These are phyloP conservation scores for Rhinichthys klamathensis DNA, from an alignment of 2,113 vertebrate genomes.

Conservation along the genomic window DNA sequence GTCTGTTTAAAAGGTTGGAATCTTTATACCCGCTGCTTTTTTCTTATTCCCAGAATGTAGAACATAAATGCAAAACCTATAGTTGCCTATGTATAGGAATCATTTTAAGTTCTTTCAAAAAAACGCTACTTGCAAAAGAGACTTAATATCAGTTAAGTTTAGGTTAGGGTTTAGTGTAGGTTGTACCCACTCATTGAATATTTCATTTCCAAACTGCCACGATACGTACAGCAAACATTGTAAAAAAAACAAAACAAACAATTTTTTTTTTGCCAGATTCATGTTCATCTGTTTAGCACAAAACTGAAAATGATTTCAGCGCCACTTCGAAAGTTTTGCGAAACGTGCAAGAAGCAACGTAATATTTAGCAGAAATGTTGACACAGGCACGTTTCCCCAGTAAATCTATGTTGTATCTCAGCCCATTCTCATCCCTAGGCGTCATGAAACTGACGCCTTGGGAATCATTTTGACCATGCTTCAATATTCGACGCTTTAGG, in stretches of 20 bases:
- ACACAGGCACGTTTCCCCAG: neutral
- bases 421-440: no score
- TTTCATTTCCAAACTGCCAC: neutral
- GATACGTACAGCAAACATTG: neutral
- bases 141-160: no score
- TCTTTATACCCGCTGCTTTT: neutral
- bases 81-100: neutral
- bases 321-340: neutral
- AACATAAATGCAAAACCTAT: neutral
- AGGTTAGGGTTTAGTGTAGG: neutral
- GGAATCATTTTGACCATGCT: no score
- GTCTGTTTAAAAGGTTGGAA: constrained; percentile 4
- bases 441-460: no score
- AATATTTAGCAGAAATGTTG: neutral
- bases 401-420: neutral
- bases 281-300: neutral
- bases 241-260: no score
- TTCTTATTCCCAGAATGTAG: neutral
- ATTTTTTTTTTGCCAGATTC: neutral
- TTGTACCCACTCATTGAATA: neutral
- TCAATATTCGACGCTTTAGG: no score
- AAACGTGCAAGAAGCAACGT: neutral
- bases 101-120: neutral
- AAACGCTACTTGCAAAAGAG: neutral
- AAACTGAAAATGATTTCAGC: neutral